Evolutionary conservation across 2,113 vertebrate species (phyloP).

Genomic region (Trinectes maculatus): DNA sequence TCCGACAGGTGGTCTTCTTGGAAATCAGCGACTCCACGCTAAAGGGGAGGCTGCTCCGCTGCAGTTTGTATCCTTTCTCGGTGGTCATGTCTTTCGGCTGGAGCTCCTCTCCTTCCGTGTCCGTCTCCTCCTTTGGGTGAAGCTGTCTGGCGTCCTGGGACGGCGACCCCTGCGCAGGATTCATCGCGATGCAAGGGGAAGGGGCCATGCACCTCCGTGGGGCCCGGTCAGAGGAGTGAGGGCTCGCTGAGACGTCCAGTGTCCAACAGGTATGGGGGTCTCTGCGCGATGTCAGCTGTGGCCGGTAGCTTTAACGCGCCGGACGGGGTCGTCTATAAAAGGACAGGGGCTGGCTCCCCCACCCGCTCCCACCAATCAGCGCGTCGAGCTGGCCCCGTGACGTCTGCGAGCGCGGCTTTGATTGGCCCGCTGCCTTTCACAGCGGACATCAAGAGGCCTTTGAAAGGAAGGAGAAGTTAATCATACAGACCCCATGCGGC

Average conservation of each 20-base stretch:
- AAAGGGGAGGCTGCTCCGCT: slow-evolving; percentile 80
- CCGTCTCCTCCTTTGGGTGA: slow-evolving; percentile 71
- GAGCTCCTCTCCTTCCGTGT: slow-evolving; percentile 73
- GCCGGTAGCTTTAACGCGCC: slow-evolving; percentile 60
- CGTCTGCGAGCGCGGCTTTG: slow-evolving; percentile 47
- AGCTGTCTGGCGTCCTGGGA: slow-evolving; percentile 68
- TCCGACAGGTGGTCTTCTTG: slow-evolving; percentile 80
- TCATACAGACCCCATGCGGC: slow-evolving; percentile 83
- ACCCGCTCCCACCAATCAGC: slow-evolving; percentile 76
- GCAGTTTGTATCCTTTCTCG: slow-evolving; percentile 76
- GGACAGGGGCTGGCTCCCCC: slow-evolving; percentile 65
- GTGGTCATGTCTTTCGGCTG: slow-evolving; percentile 75
- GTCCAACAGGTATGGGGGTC: slow-evolving; percentile 45
- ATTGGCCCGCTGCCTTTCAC: slow-evolving; percentile 75
- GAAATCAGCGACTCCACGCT: slow-evolving; percentile 87
- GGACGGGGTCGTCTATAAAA: slow-evolving; percentile 77
- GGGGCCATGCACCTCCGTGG: slow-evolving; percentile 80
- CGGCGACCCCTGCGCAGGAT: slow-evolving; percentile 78
- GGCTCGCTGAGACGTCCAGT: slow-evolving; percentile 49
- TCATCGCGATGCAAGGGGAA: slow-evolving; percentile 78
- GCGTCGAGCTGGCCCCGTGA: slow-evolving; percentile 57
- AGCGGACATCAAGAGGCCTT: slow-evolving; percentile 77
- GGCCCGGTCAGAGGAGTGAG: slow-evolving; percentile 56
- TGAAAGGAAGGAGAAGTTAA: slow-evolving; percentile 82
- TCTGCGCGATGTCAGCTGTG: slow-evolving; percentile 50